Evolutionary conservation across 1,140 invertebrate genomes (phyloP).

Genomic region (Drosophila persimilis): DNA sequence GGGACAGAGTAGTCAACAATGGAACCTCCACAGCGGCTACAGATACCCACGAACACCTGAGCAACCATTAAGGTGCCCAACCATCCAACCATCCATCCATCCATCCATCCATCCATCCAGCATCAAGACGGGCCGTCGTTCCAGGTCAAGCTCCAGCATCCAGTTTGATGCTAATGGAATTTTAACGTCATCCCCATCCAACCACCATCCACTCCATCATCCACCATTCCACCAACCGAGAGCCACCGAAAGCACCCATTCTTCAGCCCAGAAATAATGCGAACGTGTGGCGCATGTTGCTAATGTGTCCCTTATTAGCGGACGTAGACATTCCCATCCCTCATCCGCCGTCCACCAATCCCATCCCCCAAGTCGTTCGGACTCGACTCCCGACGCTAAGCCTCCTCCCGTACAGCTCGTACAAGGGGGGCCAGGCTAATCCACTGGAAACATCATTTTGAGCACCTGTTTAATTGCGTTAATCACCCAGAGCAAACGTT

Average conservation of each 20-base stretch:
- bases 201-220: background rate
- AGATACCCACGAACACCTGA: constrained; percentile 45
- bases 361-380: constrained; percentile 15
- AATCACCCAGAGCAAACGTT: constrained; percentile 77
- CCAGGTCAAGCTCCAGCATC: too few species aligned
- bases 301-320: constrained; percentile 72
- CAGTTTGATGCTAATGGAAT: constrained; percentile 69
- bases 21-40: background rate
- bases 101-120: background rate
- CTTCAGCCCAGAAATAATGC: constrained; percentile 52
- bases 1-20: constrained; percentile 11
- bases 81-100: background rate
- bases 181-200: constrained; percentile 59
- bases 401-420: too few species aligned
- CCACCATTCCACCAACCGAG: background rate
- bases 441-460: constrained; percentile 82
- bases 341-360: constrained; percentile 1
- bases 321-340: constrained; percentile 31
- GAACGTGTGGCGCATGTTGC: constrained; percentile 60
- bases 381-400: constrained; percentile 2
- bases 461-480: constrained; percentile 83
- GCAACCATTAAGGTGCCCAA: constrained; percentile 31
- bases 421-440: constrained; percentile 56
- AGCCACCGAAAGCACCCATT: constrained; percentile 13
- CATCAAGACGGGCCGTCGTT: too few species aligned